A percentile compares a stretch with the other conserved stretches of the same genome.
These are phyloP conservation scores for Acromyrmex heyeri DNA, from an alignment of 1,140 invertebrate genomes.

Conservation along the genomic window DNA sequence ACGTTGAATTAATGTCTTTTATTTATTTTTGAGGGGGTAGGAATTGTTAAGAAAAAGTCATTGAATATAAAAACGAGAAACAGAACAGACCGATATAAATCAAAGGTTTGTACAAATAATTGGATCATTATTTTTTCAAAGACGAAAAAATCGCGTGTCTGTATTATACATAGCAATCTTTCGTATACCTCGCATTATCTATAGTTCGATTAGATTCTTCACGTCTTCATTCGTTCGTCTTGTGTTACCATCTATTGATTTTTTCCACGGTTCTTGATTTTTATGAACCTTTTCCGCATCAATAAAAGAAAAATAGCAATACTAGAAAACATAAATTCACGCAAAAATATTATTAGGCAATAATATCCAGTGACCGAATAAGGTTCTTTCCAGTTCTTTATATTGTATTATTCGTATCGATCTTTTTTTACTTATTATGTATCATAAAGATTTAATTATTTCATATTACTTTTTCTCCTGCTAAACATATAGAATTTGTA, in stretches of 20 bases:
- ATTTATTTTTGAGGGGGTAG: neutral
- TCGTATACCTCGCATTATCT: neutral
- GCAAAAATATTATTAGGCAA: too few relatives aligned
- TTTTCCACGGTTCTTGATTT: neutral
- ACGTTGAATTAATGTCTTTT: neutral
- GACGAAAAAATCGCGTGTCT: neutral
- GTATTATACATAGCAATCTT: neutral
- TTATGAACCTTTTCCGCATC: neutral
- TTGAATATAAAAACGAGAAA: neutral
- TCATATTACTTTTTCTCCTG: neutral
- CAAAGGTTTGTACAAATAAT: neutral
- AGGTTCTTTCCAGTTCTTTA: too few relatives aligned
- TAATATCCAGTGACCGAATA: too few relatives aligned
- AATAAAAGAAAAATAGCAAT: neutral
- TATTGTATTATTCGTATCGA: too few relatives aligned
- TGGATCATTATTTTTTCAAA: slow-evolving; percentile 8
- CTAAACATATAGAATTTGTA: neutral
- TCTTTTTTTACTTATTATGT: too few relatives aligned
- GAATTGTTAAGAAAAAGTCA: neutral
- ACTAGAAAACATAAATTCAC: neutral
- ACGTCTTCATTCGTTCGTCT: neutral
- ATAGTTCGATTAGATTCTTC: neutral
- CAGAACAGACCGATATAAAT: too few relatives aligned
- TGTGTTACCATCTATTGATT: neutral
- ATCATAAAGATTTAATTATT: neutral